Base-by-base conservation (phyloP, 1,140 invertebrate genomes). In the Aphidius gifuensis region DNA sequence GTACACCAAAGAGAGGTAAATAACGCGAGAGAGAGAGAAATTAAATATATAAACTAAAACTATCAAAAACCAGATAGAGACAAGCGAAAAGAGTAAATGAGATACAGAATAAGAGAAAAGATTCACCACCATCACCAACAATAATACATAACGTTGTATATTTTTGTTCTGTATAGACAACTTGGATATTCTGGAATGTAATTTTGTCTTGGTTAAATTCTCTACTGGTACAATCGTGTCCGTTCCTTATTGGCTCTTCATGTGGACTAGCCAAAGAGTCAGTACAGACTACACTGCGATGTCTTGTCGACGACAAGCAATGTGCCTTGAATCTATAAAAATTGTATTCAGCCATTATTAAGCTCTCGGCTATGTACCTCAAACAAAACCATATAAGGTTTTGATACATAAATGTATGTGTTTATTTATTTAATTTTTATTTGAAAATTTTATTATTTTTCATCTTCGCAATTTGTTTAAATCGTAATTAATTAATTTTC, bases 181-280 rank as follows among this genome's bases (percentile, higher is more conserved):
- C 65, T 66, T 58, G 66, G 71, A 71, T 58, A 74, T 72, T 67
- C 66, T 66, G 76, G 76, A 76, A 79, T 78, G 75, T 77, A 79
- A 79, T 79, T 79, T 79, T 68, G 72, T 70, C 71, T 73, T 66
- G 62, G 69, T 71, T 74, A 75, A 76, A 78, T 79, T 74, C 71
- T 71, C 62, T 70, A 6, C 62, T 67, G 58, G 64, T 71, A 55
- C 46, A 45, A 46, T 60, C 62, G 45, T 61, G 64, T 65, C 55
- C 57, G 62, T 68, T 65, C 23, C 71, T 77, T 79, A 79, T 79
- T 79, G 76, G 74, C 74, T 72, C 67, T 74, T 69, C 65, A 62
- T 71, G 67, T 74, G 68, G 74, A 71, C 69, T 69, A 39, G 39
- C n/a, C n/a, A 38, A 21, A 55, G 49, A 47, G n/a, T 43, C 5